phyloP scores from a whole-genome alignment of 2,113 vertebrate genomes.

The Sclerurus mexicanus region DNA sequence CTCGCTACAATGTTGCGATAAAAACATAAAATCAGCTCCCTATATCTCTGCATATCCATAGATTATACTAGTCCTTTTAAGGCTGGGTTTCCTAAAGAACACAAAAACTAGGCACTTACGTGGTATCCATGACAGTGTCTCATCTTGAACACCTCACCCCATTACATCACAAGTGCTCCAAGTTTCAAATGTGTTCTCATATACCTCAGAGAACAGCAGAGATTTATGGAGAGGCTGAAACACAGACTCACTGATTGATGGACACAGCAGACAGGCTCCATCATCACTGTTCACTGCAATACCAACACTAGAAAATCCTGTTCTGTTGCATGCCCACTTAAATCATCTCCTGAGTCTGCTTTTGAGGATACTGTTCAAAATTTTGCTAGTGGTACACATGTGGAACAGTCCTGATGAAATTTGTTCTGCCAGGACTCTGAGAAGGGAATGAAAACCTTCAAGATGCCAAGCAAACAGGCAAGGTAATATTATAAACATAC shows the following conservation, averaged over 20 bases:
- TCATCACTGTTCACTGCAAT: background rate
- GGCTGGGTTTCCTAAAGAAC: background rate
- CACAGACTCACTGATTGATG: background rate
- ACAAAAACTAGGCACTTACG: background rate
- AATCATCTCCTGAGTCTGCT: background rate
- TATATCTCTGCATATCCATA: background rate
- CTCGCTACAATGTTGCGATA: background rate
- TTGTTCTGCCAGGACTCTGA: background rate
- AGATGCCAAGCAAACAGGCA: background rate
- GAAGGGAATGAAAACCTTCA: background rate
- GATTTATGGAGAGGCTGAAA: background rate
- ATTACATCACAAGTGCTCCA: background rate
- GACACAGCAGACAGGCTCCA: background rate
- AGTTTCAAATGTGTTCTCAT: background rate
- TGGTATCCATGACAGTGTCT: background rate
- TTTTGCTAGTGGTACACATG: background rate
- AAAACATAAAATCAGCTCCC: background rate
- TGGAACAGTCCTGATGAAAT: background rate
- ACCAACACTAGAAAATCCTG: background rate
- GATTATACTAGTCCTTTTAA: background rate
- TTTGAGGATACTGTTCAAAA: background rate
- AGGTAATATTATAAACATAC: background rate
- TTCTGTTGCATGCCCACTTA: background rate
- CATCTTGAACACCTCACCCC: background rate
- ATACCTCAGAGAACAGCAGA: background rate